Conservation (phyloP, 2,888 invertebrate species). For the Hirtodrosophila histrioides region DNA sequence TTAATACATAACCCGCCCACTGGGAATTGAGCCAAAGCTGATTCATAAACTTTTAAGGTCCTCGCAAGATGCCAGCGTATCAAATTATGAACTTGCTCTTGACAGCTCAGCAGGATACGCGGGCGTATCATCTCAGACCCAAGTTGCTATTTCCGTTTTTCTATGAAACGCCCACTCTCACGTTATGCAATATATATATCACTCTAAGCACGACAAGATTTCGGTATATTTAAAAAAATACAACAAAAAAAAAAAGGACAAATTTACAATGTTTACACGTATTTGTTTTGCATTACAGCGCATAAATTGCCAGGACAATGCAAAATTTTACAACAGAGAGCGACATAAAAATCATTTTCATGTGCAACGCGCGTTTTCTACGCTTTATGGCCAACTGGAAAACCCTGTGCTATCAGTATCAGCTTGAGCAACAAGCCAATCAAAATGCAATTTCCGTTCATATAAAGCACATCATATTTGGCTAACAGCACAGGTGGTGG, state of each 20-base stretch:
- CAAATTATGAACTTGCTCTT: conserved; percentile 47
- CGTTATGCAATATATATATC: conserved; percentile 15
- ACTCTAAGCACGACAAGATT: conserved; percentile 16
- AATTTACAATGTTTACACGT: conserved; percentile 22
- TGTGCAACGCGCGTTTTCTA: conserved; percentile 44
- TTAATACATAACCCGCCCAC: conserved; percentile 52
- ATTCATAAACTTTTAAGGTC: conserved; percentile 64
- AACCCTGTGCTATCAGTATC: conserved; percentile 60
- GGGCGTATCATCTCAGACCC: neutral
- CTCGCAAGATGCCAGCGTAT: conserved; percentile 30
- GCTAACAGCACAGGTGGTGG: neutral
- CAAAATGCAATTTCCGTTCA: conserved; percentile 74
- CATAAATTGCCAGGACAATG: conserved; percentile 44
- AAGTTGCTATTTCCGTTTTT: conserved; percentile 28
- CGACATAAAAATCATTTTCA: conserved; percentile 35
- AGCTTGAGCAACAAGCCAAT: conserved; percentile 62
- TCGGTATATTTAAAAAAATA: no score
- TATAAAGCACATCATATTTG: conserved; percentile 55
- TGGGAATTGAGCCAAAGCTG: neutral
- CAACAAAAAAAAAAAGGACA: neutral
- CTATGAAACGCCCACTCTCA: neutral
- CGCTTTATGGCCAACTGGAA: conserved; percentile 42
- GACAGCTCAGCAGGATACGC: neutral
- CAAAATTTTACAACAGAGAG: conserved; percentile 18
- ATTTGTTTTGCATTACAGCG: conserved; percentile 62